Evolutionary conservation across 2,888 invertebrate species (phyloP), one percentile per base, ranked within the genome.

Genomic region (Caenorhabditis sp.): DNA sequence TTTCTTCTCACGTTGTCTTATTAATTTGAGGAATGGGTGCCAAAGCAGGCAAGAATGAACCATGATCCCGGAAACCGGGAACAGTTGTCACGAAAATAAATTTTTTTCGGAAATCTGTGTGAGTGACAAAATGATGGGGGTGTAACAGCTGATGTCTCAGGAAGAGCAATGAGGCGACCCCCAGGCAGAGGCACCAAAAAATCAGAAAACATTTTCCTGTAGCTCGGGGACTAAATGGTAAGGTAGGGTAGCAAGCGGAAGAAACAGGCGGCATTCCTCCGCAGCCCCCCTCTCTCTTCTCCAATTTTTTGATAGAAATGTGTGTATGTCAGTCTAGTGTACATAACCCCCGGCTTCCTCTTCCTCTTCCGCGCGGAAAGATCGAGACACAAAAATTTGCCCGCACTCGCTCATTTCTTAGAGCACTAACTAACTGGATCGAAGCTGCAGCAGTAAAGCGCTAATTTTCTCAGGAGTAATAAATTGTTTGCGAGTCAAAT

Each of bases 321-420:
- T n/a, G n/a, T 61, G 56, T 72, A 52, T 72, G 58, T 52, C 52
- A 56, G 39, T 55, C 35, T 24, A 72, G 63, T 72, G 41, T 72
- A 58, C 63, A 63, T 72, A 72, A 72, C 72, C 72, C 46, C 63
- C 30, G n/a, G 39, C 52, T 72, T n/a, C n/a, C n/a, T n/a, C n/a
- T n/a, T n/a, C n/a, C n/a, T n/a, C n/a, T n/a, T 72, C 72, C 72
- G 72, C 72, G 72, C 72, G 72, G 72, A 58, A 55, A 59, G 35
- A 35, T 52, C 52, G 30, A 55, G 52, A 22, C 52, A 46, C 37
- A 48, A 52, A 62, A 48, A 17, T 71, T 46, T 52, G 13, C 15
- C n/a, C 27, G n/a, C n/a, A n/a, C n/a, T n/a, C n/a, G n/a, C n/a
- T n/a, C n/a, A n/a, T n/a, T n/a, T n/a, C n/a, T n/a, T n/a, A n/a